Evolutionary conservation across 2,888 invertebrate species (phyloP).

Genomic region (Clepsis dumicolana): DNA sequence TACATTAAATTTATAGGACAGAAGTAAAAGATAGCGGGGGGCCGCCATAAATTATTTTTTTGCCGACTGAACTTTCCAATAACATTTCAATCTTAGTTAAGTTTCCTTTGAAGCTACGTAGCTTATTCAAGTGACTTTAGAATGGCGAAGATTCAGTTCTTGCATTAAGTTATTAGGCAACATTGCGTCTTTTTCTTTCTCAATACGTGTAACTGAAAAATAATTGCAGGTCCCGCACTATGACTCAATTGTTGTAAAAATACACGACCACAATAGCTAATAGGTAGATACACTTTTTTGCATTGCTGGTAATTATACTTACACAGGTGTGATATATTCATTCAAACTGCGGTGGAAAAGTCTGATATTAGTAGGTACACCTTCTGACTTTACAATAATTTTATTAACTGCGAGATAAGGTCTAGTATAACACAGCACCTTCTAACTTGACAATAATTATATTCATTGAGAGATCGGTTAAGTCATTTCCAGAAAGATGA

Average conservation of each 20-base stretch:
- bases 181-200: constrained; percentile 23
- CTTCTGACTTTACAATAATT: too few relatives aligned
- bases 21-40: background rate
- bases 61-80: background rate
- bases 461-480: too few relatives aligned
- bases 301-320: background rate
- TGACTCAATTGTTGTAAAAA: constrained; percentile 22
- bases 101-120: background rate
- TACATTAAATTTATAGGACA: background rate
- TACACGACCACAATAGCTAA: constrained; percentile 29
- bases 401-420: too few relatives aligned
- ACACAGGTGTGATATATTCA: too few relatives aligned
- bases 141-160: background rate
- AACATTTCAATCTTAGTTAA: background rate
- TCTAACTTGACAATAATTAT: too few relatives aligned
- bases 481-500: too few relatives aligned
- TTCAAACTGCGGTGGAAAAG: too few relatives aligned
- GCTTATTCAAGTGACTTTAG: background rate
- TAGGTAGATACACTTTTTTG: background rate
- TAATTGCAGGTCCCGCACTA: constrained; percentile 27
- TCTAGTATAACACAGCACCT: too few relatives aligned
- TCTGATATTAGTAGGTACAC: too few relatives aligned
- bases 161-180: constrained; percentile 2
- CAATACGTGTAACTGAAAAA: constrained; percentile 21
- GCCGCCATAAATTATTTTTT: background rate